Base-by-base conservation (phyloP, 2,113 vertebrate species). In the Mesitornis unicolor region DNA sequence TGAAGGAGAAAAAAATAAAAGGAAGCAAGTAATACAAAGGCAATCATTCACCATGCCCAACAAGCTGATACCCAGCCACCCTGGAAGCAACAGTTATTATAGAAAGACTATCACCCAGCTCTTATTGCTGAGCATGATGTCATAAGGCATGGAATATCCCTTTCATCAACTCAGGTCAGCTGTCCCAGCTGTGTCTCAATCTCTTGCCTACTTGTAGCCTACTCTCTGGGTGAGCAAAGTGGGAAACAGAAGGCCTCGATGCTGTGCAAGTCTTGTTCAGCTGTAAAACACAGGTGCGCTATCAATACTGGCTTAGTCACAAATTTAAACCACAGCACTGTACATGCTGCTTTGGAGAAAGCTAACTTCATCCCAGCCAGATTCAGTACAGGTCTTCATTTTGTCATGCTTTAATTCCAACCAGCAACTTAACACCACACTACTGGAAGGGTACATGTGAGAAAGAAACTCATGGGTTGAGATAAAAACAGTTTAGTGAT, bases 1-100 rank as follows among this genome's bases (percentile, higher is more conserved):
- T 3, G 4, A 6, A 20, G 1, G 13, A 6, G 7, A 6, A 4
- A 13, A 16, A 6, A 11, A 4, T 16, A 10, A 43, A 17, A 15
- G 8, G 24, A 26, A 65, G 1, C 10, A 67, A 68, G 26, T 20
- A 6, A 20, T 29, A 22, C 13, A 56, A 87, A 71, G 33, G 31
- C 21, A 61, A 11, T 60, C 5, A 29, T 36, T 94, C 10, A 7
- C 22, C 21, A 11, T 33, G 16, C 60, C 43, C 19, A 29, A 36
- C 11, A 89, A 21, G 28, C 16, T 70, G 42, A 54, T 59, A 21
- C n/a, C 16, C 40, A 83, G 45, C 9, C 11, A 68, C 14, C 16
- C 33, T 79, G 33, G 4, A 79, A 36, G 6, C 9, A 78, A n/a
- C 12, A 28, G n/a, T n/a, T 68, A 16, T 22, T 94, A 79, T 51